Base-by-base conservation (phyloP, 1,140 invertebrate species). In the Calycopis cecrops region DNA sequence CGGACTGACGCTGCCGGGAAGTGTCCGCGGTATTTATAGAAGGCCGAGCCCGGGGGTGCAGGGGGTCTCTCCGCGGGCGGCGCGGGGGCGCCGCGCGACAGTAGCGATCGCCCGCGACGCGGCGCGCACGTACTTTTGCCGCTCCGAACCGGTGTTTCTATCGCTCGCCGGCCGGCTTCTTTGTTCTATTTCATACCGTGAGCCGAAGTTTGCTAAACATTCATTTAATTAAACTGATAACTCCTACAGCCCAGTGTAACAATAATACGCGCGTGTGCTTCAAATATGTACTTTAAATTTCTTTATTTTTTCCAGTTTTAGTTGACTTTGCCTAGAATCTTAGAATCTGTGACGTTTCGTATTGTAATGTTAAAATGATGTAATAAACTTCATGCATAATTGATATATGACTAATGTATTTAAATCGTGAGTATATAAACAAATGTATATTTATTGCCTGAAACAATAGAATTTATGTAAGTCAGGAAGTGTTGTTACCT, bases 1-100 rank as follows among this genome's bases (percentile, higher is more conserved):
- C 79, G 76, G 80, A 86, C 79, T 86, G 80, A 62, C 75, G 77
- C 71, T 63, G 69, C 59, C 57, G 66, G 67, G 59, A 66, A 63
- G 61, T 35, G 57, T 56, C 37, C 56, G 59, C 67, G 48, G 16
- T 60, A 75, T 85, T 69, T 84, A 82, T 84, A 84, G 77, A 79
- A 62, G 48, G 63, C 63, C 67, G 71, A 51, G 69, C 66, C 50
- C 51, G 77, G 73, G 74, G 73, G 69, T 60, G 72, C 65, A 73
- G 56, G 78, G 71, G 61, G 73, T 57, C 70, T 48, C 63, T 64
- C 66, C 68, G 76, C 67, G 76, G 71, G 65, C 66, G 68, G 59
- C 65, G 79, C 77, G 79, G 76, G 74, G 72, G 52, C 71, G 72
- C 79, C 76, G 72, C 73, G 57, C 77, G 71, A 73, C 77, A 82